A percentile compares a stretch with the other conserved stretches of the same genome.
These are phyloP conservation scores for Salminus brasiliensis DNA, from an alignment of 2,113 vertebrate genomes.

Conservation along the genomic window DNA sequence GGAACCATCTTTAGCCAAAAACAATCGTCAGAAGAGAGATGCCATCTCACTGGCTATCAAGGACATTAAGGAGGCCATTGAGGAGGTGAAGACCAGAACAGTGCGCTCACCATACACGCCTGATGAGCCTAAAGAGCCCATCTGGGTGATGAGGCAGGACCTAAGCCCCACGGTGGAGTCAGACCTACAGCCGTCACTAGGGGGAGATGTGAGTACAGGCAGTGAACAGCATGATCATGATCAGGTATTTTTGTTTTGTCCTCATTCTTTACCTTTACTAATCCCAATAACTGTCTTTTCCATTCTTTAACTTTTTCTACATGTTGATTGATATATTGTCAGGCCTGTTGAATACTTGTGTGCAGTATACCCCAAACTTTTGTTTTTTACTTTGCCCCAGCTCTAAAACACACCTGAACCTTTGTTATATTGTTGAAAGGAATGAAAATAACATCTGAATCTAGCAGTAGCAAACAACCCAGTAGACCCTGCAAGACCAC, in stretches of 20 bases:
- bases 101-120: slow-evolving; percentile 96
- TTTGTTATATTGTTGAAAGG: too few relatives aligned
- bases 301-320: neutral
- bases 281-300: neutral
- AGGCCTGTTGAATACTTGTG: neutral
- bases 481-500: neutral
- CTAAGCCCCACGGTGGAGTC: slow-evolving; percentile 90
- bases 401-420: too few relatives aligned
- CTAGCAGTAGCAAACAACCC: neutral
- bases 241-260: neutral
- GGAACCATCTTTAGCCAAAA: slow-evolving; percentile 73
- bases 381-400: too few relatives aligned
- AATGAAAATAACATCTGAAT: neutral
- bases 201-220: slow-evolving; percentile 86
- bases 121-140: slow-evolving; percentile 94
- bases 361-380: too few relatives aligned
- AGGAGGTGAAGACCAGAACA: slow-evolving; percentile 96
- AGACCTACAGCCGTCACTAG: slow-evolving; percentile 84
- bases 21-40: slow-evolving; percentile 89
- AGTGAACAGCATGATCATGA: slow-evolving; percentile 24
- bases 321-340: neutral
- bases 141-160: slow-evolving; percentile 98
- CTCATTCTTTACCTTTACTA: neutral
- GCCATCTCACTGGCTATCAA: slow-evolving; percentile 96
- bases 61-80: slow-evolving; percentile 97